Base-by-base conservation (phyloP, 2,888 invertebrate species). In the Chrysomela aeneicollis region DNA sequence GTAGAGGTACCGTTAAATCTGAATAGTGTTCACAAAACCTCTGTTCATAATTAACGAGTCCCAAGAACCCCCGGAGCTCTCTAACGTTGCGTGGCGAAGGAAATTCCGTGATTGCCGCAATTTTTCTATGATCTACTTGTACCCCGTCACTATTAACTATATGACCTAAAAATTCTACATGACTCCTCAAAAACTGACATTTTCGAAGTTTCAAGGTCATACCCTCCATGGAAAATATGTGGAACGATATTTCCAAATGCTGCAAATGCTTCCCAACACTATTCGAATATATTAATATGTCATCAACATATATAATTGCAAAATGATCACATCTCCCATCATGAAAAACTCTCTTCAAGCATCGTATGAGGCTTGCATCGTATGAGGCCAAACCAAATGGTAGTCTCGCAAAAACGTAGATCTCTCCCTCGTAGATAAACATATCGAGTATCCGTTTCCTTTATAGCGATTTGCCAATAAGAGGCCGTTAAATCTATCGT, bases 401-500 rank as follows among this genome's bases (percentile, higher is more conserved):
- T 50, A 55, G 15, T 3, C 46, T 30, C 12, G 17, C 18, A 49
- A 61, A 61, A 12, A 47, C 32, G 59, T 70, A 72, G 2, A n/a
- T n/a, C n/a, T n/a, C n/a, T n/a, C n/a, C n/a, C n/a, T n/a, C n/a
- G 69, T 63, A 32, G 62, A 10, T 1, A 59, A 58, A 9, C 66
- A 62, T 42, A 58, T 67, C 3, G 64, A 9, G 59, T 71, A 71
- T 1, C 68, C 71, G 0, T 63, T 66, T 52, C 35, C 0, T 12
- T 1, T 15, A 73, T 62, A 1, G 61, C 53, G 18, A 73, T 61
- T 63, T 73, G 73, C 68, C 68, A 68, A 55, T 65, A 65, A 4
- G 57, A 22, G 37, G 26, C 3, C 6, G 3, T 26, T 26, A 26
- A 26, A 6, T 26, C 26, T 26, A 26, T 26, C 3, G 26, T 26